These are phyloP conservation scores for Pristionchus entomophagus DNA, from an alignment of 2,888 invertebrate species.

Conservation along the genomic window DNA sequence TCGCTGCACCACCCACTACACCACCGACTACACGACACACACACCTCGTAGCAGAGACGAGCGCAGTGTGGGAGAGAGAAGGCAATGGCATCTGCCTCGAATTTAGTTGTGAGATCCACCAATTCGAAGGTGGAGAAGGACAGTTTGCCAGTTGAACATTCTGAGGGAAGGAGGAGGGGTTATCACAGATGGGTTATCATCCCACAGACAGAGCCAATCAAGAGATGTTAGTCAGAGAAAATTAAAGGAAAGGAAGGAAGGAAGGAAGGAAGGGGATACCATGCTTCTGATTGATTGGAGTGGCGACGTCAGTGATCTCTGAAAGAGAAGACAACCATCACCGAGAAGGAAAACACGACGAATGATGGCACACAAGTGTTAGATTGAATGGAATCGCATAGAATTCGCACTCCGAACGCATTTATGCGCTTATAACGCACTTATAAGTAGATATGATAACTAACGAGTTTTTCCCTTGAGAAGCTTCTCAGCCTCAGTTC, in stretches of 20 bases:
- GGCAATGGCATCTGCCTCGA: slow-evolving; percentile 70
- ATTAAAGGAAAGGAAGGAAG: slow-evolving; percentile 11
- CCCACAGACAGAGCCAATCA: not conserved
- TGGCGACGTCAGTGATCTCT: not conserved
- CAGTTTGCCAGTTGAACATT: slow-evolving; percentile 60
- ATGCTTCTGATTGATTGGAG: slow-evolving; percentile 45
- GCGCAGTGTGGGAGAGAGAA: slow-evolving; percentile 72
- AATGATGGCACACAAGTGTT: not conserved
- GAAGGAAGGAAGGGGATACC: not conserved
- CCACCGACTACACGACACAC: slow-evolving; percentile 31
- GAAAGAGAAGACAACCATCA: not conserved
- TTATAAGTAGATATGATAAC: too few species aligned
- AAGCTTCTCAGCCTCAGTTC: slow-evolving; percentile 12
- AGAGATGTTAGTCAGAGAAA: not conserved
- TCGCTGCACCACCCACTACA: slow-evolving; percentile 16
- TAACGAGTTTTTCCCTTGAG: slow-evolving; percentile 32
- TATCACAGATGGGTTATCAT: not conserved
- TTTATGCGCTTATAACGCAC: too few species aligned
- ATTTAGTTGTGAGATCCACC: slow-evolving; percentile 64
- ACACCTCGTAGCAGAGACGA: slow-evolving; percentile 68
- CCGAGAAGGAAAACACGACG: not conserved
- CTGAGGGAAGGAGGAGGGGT: slow-evolving; percentile 46
- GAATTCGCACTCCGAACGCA: too few species aligned
- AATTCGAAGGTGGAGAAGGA: slow-evolving; percentile 65
- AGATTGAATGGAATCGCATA: too few species aligned